Evolutionary conservation across 2,888 invertebrate species (phyloP).

Genomic region (Hydrotaea diabolus): DNA sequence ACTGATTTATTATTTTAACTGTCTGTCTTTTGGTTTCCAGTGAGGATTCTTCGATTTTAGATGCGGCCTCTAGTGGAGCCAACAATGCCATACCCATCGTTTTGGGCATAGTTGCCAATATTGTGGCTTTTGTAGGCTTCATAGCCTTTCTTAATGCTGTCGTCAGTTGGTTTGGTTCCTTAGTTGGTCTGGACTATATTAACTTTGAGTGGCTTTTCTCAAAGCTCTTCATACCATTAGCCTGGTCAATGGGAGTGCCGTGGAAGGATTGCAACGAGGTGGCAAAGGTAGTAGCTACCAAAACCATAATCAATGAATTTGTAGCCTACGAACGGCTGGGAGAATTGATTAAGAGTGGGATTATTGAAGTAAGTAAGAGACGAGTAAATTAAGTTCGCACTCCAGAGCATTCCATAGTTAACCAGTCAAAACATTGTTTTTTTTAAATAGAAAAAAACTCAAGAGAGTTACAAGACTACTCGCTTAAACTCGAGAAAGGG

Average conservation of each 20-base stretch:
- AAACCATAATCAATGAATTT: conserved; percentile 95
- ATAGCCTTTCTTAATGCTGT: conserved; percentile 92
- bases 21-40: conserved; percentile 81
- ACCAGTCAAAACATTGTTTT: too few relatives aligned
- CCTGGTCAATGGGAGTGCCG: conserved; percentile 91
- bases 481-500: too few relatives aligned
- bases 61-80: conserved; percentile 96
- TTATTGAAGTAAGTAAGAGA: conserved; percentile 71
- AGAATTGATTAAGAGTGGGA: conserved; percentile 82
- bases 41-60: conserved; percentile 90
- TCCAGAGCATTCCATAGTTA: too few relatives aligned
- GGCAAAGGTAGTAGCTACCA: conserved; percentile 92
- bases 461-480: too few relatives aligned
- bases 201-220: conserved; percentile 90
- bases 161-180: conserved; percentile 89
- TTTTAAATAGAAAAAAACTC: too few relatives aligned
- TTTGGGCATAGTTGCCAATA: conserved; percentile 93
- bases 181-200: conserved; percentile 86
- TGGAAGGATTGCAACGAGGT: conserved; percentile 86
- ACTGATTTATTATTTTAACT: conserved; percentile 13
- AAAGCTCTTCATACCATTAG: conserved; percentile 94
- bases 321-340: conserved; percentile 92
- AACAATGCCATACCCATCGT: conserved; percentile 89
- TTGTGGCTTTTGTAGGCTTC: conserved; percentile 95
- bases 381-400: too few relatives aligned